Conservation (phyloP, 2,797 vertebrate genomes). For the Xiphorhynchus erythropygius region DNA sequence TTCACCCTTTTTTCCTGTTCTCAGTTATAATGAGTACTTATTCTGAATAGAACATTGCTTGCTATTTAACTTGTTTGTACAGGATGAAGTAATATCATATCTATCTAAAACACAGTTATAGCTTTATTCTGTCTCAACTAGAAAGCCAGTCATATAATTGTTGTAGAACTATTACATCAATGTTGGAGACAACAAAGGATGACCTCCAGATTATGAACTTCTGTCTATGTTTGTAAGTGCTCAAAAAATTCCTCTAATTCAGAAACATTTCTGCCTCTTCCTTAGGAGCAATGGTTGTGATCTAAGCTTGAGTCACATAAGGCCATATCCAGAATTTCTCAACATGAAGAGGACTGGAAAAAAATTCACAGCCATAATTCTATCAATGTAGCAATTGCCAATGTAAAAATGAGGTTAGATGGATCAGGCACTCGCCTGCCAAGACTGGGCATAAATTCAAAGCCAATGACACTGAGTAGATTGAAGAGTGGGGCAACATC, state of each 20-base stretch:
- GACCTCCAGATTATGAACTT: neutral
- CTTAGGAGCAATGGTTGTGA: neutral
- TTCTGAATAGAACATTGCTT: neutral
- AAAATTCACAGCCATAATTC: neutral
- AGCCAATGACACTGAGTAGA: neutral
- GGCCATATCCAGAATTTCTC: neutral
- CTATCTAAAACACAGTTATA: neutral
- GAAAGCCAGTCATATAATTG: neutral
- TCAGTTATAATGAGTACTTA: neutral
- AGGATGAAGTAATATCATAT: neutral
- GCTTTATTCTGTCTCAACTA: neutral
- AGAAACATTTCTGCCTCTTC: neutral
- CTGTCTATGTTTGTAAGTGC: neutral
- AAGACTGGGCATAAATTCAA: neutral
- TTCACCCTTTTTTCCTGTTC: neutral
- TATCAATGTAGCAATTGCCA: neutral
- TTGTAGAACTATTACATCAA: neutral
- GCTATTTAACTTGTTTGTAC: neutral
- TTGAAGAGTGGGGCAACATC: neutral
- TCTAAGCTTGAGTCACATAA: neutral
- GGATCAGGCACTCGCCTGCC: neutral
- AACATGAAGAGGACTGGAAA: neutral
- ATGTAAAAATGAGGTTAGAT: rapidly evolving
- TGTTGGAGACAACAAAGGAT: neutral
- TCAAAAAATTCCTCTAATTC: neutral